Conservation (phyloP, 2,888 invertebrate genomes). For the Pardosa pseudoannulata region DNA sequence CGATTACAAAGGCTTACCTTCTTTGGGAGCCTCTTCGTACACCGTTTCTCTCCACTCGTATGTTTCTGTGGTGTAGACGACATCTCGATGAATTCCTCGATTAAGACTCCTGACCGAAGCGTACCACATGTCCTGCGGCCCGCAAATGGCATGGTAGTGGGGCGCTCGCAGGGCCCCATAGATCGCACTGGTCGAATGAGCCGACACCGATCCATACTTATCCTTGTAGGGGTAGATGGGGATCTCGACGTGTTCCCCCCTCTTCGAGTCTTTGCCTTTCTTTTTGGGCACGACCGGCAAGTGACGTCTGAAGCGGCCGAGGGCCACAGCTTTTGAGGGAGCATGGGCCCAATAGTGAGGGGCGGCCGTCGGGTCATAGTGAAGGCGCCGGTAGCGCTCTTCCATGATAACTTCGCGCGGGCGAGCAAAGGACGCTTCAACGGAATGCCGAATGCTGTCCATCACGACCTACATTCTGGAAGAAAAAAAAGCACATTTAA, state of each 20-base stretch:
- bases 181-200: constrained; percentile 70
- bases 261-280: constrained; percentile 64
- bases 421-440: constrained; percentile 70
- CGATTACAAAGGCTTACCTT: no score
- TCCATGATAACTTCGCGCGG: constrained; percentile 66
- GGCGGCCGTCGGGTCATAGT: constrained; percentile 43
- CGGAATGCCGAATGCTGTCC: constrained; percentile 67
- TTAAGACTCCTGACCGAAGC: constrained; percentile 66
- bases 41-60: constrained; percentile 64
- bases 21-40: constrained; percentile 63
- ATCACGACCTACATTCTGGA: constrained; percentile 65
- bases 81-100: constrained; percentile 43
- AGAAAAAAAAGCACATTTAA: background rate
- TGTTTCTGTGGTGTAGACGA: constrained; percentile 56
- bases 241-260: constrained; percentile 43
- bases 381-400: constrained; percentile 65
- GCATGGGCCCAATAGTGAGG: constrained; percentile 44
- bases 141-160: constrained; percentile 61
- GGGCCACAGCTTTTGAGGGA: constrained; percentile 68
- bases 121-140: constrained; percentile 59
- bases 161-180: constrained; percentile 66
- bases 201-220: constrained; percentile 70
- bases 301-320: constrained; percentile 73
- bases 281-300: constrained; percentile 71
- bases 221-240: constrained; percentile 59